These are phyloP conservation scores for Tetrao urogallus DNA, from an alignment of 2,113 vertebrate genomes.

Conservation along the genomic window DNA sequence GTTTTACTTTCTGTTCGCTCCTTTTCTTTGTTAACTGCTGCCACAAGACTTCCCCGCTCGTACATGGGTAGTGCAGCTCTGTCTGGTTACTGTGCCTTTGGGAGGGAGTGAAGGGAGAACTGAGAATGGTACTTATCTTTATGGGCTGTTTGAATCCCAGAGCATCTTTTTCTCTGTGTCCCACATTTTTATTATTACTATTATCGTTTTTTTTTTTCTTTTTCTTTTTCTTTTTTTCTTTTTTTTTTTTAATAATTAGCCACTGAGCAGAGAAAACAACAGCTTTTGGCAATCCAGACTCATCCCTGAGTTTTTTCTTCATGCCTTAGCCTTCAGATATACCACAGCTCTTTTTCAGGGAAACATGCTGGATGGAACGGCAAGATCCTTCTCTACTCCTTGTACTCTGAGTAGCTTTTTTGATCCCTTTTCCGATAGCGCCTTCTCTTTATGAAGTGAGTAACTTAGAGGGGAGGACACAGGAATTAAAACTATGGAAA, in stretches of 20 bases:
- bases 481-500: not conserved
- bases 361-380: not conserved
- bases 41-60: not conserved
- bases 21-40: constrained; percentile 1
- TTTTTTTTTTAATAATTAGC: not conserved
- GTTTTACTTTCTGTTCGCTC: not conserved
- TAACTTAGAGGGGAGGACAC: fast-evolving
- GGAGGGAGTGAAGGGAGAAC: not conserved
- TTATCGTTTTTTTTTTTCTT: not conserved
- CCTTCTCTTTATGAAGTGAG: not conserved
- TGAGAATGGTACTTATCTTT: not conserved
- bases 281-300: not conserved
- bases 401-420: not conserved
- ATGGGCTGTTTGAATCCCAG: not conserved
- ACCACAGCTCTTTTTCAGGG: not conserved
- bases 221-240: too few relatives aligned
- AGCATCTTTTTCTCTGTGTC: not conserved
- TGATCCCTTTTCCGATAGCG: not conserved
- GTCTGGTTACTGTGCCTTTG: not conserved
- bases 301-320: not conserved
- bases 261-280: not conserved
- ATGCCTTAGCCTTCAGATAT: not conserved
- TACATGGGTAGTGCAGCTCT: not conserved
- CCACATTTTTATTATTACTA: not conserved
- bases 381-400: not conserved